Conservation (phyloP, 2,888 invertebrate genomes). For the Pegoplata infirma region DNA sequence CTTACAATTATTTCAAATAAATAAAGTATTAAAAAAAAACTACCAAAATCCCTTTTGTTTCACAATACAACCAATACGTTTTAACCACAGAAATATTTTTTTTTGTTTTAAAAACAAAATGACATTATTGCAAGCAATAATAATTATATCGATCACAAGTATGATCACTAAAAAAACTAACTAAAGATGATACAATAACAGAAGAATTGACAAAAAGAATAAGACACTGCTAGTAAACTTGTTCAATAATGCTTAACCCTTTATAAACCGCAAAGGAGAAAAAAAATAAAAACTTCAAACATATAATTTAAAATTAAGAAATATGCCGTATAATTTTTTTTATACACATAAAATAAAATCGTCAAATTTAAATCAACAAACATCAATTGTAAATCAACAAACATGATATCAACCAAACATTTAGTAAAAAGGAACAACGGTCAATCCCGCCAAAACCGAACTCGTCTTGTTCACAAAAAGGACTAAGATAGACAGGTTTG, state of each 20-base stretch:
- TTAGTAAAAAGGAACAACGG: no score
- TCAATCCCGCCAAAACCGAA: no score
- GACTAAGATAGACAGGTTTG: no score
- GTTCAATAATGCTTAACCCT: conserved; percentile 52
- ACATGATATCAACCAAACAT: no score
- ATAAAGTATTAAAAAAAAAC: not conserved
- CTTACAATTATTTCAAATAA: not conserved
- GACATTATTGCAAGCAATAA: conserved; percentile 52
- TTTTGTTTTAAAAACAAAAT: conserved; percentile 30
- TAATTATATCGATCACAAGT: conserved; percentile 52
- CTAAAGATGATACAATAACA: conserved; percentile 3
- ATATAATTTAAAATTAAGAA: conserved; percentile 42
- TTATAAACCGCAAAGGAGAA: conserved; percentile 33
- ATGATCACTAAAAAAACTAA: conserved; percentile 32
- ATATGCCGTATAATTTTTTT: conserved; percentile 22
- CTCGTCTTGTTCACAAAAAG: no score
- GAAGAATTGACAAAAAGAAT: not conserved
- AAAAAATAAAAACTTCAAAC: conserved; percentile 16
- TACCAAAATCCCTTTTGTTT: not conserved
- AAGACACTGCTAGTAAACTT: not conserved
- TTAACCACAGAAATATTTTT: not conserved
- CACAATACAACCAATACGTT: not conserved
- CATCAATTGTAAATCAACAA: no score
- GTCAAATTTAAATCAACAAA: no score
- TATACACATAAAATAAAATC: no score